Conservation (phyloP, 1,140 invertebrate species). For the Drosophila kohkoa region DNA sequence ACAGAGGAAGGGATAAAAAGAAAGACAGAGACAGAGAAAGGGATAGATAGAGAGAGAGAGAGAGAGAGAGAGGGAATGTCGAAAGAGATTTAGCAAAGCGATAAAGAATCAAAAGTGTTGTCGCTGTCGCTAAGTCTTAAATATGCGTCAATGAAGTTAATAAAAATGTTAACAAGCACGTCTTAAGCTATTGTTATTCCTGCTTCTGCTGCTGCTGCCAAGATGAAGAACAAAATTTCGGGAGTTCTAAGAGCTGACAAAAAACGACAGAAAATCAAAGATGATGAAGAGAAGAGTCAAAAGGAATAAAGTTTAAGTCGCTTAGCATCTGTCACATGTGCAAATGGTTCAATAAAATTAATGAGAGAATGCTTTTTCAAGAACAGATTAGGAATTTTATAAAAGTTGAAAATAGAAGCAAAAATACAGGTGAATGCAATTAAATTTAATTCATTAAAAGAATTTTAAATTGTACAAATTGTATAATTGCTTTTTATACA, state of each 20-base stretch:
- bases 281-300: background rate
- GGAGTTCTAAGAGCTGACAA: background rate
- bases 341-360: no score
- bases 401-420: no score
- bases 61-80: slow-evolving; percentile 10
- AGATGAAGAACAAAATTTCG: background rate
- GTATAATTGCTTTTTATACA: no score
- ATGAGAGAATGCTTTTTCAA: no score
- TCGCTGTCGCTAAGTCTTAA: slow-evolving; percentile 47
- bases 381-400: no score
- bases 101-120: slow-evolving; percentile 52
- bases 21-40: slow-evolving; percentile 18
- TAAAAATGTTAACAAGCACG: slow-evolving; percentile 57
- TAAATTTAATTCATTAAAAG: no score
- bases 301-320: no score
- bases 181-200: slow-evolving; percentile 29
- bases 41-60: background rate
- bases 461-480: no score
- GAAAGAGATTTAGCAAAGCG: slow-evolving; percentile 33
- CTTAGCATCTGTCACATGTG: no score
- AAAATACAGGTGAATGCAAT: no score
- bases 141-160: slow-evolving; percentile 51
- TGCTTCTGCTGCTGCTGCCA: background rate
- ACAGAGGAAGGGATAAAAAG: slow-evolving; percentile 16
- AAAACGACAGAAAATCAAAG: background rate